A percentile compares a stretch with the other conserved stretches of the same genome.
phyloP scores from a whole-genome alignment of 2,113 vertebrate species.

The Tamias sibiricus region DNA sequence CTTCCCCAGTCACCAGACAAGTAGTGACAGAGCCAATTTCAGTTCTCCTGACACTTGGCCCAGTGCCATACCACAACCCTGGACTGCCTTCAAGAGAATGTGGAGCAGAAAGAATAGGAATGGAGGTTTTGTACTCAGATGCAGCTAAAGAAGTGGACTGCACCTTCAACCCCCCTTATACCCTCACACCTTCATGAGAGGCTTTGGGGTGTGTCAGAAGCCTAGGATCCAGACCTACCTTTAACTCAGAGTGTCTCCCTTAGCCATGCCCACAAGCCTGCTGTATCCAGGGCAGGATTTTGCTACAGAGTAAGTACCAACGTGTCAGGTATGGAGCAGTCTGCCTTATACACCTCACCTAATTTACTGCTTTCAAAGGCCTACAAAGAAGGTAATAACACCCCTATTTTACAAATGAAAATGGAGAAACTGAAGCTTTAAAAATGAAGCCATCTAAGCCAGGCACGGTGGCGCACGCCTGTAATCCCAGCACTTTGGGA shows the following conservation, averaged over 20 bases:
- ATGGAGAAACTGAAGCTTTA: background rate
- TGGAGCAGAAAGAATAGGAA: background rate
- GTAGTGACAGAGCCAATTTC: background rate
- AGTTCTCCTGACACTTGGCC: background rate
- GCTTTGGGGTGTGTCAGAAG: background rate
- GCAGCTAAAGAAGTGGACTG: background rate
- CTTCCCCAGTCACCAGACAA: background rate
- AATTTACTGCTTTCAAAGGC: background rate
- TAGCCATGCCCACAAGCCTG: background rate
- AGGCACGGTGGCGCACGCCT: too few relatives aligned
- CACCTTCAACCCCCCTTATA: background rate
- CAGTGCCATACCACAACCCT: background rate
- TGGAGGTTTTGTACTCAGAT: background rate
- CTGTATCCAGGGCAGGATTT: background rate
- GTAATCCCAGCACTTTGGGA: too few relatives aligned
- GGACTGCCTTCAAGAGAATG: background rate
- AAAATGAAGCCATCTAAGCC: background rate
- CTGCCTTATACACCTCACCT: background rate
- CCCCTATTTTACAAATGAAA: background rate
- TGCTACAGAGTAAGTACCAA: background rate
- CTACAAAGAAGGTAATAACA: background rate
- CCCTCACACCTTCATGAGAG: background rate
- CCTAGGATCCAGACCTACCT: background rate
- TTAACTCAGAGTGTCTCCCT: background rate
- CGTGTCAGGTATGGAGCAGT: background rate